Base-by-base conservation (phyloP, 1,140 invertebrate species). In the Lepidotrigona ventralis region DNA sequence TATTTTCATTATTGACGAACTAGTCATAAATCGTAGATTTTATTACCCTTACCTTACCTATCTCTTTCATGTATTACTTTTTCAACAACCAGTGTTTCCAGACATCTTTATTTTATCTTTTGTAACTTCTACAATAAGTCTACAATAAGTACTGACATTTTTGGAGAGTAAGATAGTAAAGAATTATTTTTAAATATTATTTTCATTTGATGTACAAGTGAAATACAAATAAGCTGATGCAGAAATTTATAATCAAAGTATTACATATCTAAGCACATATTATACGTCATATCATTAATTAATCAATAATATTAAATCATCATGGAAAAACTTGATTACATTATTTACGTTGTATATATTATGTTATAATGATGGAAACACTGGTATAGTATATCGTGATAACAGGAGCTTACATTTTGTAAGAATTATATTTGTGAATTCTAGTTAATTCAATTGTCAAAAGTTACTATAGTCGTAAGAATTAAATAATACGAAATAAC, bases 1-100 rank as follows among this genome's bases (percentile, higher is more conserved):
- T 83, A 83, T 70, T 71, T 83, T 70, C 15, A 33, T 11, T 15
- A 19, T 58, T 9, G 46, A 53, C 73, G 54, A 60, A 77, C 54
- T 69, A 70, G 21, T 69, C 39, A 75, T 68, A 75, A 81, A 56
- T 60, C 73, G 4, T 70, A 68, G 73, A 82, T 69, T 82, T 69
- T 81, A n/a, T 76, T 77, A 26, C 29, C 33, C 6, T 6, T 21
- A 23, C 14, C 29, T 60, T 70, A 60, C 8, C 21, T 60, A 5
- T 46, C 46, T 60, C 19, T 23, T 19, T 51, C 12, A 63, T 21
- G 0, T n/a, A 60, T 76, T 39, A 81, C 14, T 26, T 66, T 26
- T 54, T 70, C 23, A 6, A 39, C 29, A 58, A 70, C 74, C 81
- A 83, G 81, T 83, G 81, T 83, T 78, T 77, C 81, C 54, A 63